Conservation (phyloP, 2,888 invertebrate species). For the Tiliacea aurago region DNA sequence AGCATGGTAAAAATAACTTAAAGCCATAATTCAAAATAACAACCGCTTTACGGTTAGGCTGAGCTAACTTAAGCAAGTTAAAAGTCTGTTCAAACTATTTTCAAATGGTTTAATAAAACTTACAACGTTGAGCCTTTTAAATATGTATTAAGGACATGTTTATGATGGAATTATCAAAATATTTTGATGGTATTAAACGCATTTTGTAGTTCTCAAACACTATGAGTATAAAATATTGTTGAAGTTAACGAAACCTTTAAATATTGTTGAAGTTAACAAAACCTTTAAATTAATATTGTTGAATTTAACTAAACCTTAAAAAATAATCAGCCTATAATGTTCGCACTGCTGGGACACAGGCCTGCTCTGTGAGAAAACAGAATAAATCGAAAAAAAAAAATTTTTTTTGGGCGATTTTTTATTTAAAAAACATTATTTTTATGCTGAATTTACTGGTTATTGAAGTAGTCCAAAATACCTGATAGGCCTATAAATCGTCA, state of each 20-base stretch:
- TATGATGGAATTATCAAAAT: not conserved
- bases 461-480: not conserved
- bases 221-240: not conserved
- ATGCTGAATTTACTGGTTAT: not conserved
- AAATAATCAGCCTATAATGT: too few relatives aligned
- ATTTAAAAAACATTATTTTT: not conserved
- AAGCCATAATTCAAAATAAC: slow-evolving; percentile 13
- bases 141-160: not conserved
- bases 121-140: not conserved
- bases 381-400: not conserved
- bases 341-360: too few relatives aligned
- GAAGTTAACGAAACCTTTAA: not conserved
- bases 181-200: not conserved
- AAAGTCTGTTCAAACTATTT: not conserved
- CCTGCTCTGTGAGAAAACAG: not conserved
- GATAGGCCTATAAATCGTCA: too few relatives aligned
- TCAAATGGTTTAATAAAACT: slow-evolving; percentile 4
- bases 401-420: not conserved
- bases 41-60: not conserved
- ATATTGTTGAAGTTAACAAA: not conserved
- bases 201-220: not conserved
- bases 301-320: not conserved
- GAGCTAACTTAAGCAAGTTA: not conserved
- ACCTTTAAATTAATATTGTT: not conserved
- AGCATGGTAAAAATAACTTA: slow-evolving; percentile 19